Evolutionary conservation across 2,797 vertebrate genomes (phyloP), one percentile per base, ranked within the genome.

Genomic region (Tokudaia muenninki): DNA sequence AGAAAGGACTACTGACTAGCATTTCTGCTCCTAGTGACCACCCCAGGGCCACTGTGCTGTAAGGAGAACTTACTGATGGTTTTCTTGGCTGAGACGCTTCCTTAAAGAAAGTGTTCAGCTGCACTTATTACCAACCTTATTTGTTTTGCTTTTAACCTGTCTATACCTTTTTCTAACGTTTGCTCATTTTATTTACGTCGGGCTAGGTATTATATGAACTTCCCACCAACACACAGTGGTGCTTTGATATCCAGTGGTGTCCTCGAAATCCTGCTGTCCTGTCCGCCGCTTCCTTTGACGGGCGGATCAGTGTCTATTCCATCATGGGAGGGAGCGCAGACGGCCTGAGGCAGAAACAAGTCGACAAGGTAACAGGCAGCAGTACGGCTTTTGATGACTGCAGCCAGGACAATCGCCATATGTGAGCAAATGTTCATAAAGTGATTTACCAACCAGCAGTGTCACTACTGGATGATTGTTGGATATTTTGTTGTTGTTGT

Each of bases 191-290:
- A 16, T 50, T 86, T 86, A 22, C 61, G 94, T 93, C 92, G 70
- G 24, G 12, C 22, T 98, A 99, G 99, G 99, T 99, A 78, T 97
- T 99, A 91, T 99, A 99, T 22, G 99, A 99, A 98, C 97, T 99
- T 93, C 99, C 99, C 50, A 99, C 98, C 1, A 99, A 99, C 97
- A 99, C 99, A 0, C 99, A 99, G 98, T 99, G 99, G 99, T 99
- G 99, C 98, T 99, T 99, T 75, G 99, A 99, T 94, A 99, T 99
- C 97, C 99, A 99, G 98, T 99, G 99, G 99, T 99, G 99, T 94
- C 99, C 99, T 16, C 99, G 99, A 91, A 99, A 99, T 97, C 99
- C 99, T 0, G 99, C 99, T 0, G 98, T 99, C 94, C 98, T 99
- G 91, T 99, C 99, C 5, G 99, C 99, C 0, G 99, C 99, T 1